Conservation (phyloP, 2,113 vertebrate genomes). For the Forbesichthys papilliferus region DNA sequence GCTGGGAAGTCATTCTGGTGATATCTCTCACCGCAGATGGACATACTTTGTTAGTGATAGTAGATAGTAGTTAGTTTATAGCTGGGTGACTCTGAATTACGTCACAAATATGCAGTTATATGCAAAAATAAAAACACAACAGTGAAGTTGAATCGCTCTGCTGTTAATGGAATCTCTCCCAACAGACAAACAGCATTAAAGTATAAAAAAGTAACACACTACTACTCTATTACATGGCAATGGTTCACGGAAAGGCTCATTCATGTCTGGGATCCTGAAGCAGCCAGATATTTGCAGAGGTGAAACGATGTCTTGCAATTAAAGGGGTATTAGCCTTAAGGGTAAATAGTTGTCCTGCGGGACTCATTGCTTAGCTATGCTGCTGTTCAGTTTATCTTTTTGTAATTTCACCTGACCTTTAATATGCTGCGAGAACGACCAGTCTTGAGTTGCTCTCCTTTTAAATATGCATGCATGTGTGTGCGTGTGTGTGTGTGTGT, state of each 20-base stretch:
- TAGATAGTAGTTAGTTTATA: too few relatives aligned
- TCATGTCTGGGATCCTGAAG: constrained; percentile 1
- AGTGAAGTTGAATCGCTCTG: too few relatives aligned
- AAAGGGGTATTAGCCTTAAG: constrained; percentile 11
- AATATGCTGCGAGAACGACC: background rate
- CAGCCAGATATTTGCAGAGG: constrained; percentile 15
- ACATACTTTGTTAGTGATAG: background rate
- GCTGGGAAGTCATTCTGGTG: background rate
- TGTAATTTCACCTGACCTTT: constrained; percentile 42
- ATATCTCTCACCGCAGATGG: constrained; percentile 2
- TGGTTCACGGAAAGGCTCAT: constrained; percentile 19
- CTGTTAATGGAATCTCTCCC: too few relatives aligned
- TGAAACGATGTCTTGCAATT: constrained; percentile 17
- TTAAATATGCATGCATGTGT: constrained; percentile 26
- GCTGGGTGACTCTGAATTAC: background rate
- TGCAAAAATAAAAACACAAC: too few relatives aligned
- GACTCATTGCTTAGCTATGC: constrained; percentile 17
- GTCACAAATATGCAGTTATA: background rate
- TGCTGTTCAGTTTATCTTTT: constrained; percentile 5
- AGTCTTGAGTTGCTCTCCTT: constrained; percentile 38
- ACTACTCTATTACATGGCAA: constrained; percentile 15
- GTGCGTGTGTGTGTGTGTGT: constrained; percentile 30
- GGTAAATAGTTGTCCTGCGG: constrained; percentile 29
- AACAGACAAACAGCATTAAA: background rate
- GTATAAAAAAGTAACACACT: background rate